Evolutionary conservation across 1,140 invertebrate genomes (phyloP).

Genomic region (Anoplolepis gracilipes): DNA sequence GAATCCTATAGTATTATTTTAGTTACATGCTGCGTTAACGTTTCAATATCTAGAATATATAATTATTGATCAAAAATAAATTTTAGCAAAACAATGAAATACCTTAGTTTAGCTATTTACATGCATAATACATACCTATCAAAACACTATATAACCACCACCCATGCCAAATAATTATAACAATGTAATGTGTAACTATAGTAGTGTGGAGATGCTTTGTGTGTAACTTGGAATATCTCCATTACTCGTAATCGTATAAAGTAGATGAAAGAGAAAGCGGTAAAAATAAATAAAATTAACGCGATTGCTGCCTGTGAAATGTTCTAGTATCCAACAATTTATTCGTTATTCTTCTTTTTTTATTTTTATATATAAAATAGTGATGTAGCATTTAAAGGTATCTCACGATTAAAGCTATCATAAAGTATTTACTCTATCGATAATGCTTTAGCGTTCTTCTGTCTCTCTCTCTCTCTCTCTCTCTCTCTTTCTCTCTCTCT

Average conservation of each 20-base stretch:
- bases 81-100: slow-evolving; percentile 13
- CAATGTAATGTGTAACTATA: slow-evolving; percentile 79
- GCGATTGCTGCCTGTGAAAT: slow-evolving; percentile 56
- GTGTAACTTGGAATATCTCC: slow-evolving; percentile 55
- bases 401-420: slow-evolving; percentile 82
- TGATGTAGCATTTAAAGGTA: slow-evolving; percentile 81
- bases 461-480: slow-evolving; percentile 54
- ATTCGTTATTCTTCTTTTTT: slow-evolving; percentile 76
- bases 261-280: slow-evolving; percentile 50
- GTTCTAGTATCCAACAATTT: slow-evolving; percentile 77
- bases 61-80: slow-evolving; percentile 18
- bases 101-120: slow-evolving; percentile 16
- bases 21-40: slow-evolving; percentile 6
- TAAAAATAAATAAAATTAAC: slow-evolving; percentile 68
- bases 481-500: slow-evolving; percentile 11
- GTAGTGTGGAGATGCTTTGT: slow-evolving; percentile 79
- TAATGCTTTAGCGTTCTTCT: slow-evolving; percentile 76
- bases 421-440: slow-evolving; percentile 82
- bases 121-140: slow-evolving; percentile 41
- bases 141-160: slow-evolving; percentile 62
- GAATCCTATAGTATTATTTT: slow-evolving; percentile 15
- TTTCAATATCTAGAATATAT: not conserved
- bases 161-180: slow-evolving; percentile 77
- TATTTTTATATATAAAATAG: slow-evolving; percentile 82
- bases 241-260: slow-evolving; percentile 51